Conservation (phyloP, 2,797 vertebrate genomes). For the Natrix natrix region DNA sequence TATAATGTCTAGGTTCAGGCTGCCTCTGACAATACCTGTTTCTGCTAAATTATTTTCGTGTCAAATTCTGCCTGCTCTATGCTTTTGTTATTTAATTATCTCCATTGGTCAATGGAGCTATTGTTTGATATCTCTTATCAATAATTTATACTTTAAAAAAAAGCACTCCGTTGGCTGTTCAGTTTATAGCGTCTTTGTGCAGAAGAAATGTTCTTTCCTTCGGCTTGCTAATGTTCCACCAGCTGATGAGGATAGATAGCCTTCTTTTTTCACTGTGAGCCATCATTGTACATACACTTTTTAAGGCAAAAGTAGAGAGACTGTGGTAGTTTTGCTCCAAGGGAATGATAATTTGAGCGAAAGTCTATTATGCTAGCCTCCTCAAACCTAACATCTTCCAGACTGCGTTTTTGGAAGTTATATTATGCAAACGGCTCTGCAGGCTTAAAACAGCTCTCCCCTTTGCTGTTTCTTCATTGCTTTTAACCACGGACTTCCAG, state of each 20-base stretch:
- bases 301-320: background rate
- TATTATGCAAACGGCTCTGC: background rate
- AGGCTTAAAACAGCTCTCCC: background rate
- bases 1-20: background rate
- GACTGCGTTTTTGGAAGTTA: background rate
- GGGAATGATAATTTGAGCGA: background rate
- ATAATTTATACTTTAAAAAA: slow-evolving; percentile 56
- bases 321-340: rapidly evolving
- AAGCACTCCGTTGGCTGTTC: slow-evolving; percentile 43
- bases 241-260: slow-evolving; percentile 21
- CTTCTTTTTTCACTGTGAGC: slow-evolving; percentile 20
- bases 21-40: background rate
- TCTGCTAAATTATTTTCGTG: background rate
- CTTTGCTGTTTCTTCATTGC: background rate
- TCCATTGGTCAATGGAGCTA: slow-evolving; percentile 41
- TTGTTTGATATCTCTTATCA: slow-evolving; percentile 42
- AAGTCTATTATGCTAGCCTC: background rate
- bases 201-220: slow-evolving; percentile 22
- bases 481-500: background rate
- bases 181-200: slow-evolving; percentile 37
- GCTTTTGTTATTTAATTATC: slow-evolving; percentile 46
- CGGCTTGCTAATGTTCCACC: slow-evolving; percentile 38
- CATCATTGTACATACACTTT: background rate
- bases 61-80: slow-evolving; percentile 34
- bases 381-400: background rate